Base-by-base conservation (phyloP, 1,140 invertebrate species). In the Globodera rostochiensis region DNA sequence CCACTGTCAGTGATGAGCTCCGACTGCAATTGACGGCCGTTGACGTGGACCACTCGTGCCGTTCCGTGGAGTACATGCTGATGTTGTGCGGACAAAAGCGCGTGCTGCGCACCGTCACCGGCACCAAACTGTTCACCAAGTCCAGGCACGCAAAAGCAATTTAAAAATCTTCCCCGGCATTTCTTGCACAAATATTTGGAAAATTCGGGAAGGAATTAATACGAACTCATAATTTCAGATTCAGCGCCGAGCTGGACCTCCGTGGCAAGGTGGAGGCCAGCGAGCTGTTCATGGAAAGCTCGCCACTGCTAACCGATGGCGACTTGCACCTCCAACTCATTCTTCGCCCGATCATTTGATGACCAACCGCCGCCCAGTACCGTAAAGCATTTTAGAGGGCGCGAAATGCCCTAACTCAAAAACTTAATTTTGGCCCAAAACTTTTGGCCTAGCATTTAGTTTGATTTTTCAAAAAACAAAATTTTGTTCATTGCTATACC, bases 61-160 rank as follows among this genome's bases (percentile, higher is more conserved):
- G 90, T 67, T 90, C 91, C 8, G 87, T 91, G 49, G 91, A 91
- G 80, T 91, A 90, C 82, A 81, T 91, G 76, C 84, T 91, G 45
- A 90, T 90, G 53, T 80, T 91, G 71, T 90, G 90, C 19, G 88
- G 88, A 67, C 87, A 89, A 6, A 86, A 88, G 67, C 88, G 91
- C 80, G 87, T 91, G 11, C 80, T 91, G 4, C 85, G 88, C 46
- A 87, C 90, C 45, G 89, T 91, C 19, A 87, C 85, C 74, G 91
- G 91, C 1, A 90, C 87, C 82, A 91, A 91, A 76, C 89, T 89
- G 73, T 91, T 91, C 82, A 91, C 90, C 19, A 91, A 91, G 78
- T 90, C 90, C 7, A 80, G 91, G 66, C n/a, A 13, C n/a, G 49
- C 1, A 66, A 4, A 15, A 9, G 36, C 36, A 36, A 36, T 36